Evolutionary conservation across 2,113 vertebrate genomes (phyloP).

Genomic region (Machaerirhynchus nigripectus): DNA sequence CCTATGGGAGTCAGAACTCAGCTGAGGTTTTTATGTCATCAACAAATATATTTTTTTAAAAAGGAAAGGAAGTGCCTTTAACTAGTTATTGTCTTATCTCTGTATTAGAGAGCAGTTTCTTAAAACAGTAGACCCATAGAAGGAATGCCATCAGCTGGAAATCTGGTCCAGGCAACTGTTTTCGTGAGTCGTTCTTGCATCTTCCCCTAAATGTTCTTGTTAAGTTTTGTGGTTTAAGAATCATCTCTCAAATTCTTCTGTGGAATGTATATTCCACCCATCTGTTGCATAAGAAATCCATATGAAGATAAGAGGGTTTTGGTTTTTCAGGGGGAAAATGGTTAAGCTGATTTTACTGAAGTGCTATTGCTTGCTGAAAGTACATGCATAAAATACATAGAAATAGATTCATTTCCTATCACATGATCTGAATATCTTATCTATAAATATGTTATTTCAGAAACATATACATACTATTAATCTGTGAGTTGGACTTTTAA

Average conservation of each 20-base stretch:
- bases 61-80: background rate
- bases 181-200: background rate
- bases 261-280: background rate
- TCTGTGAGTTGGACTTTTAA: background rate
- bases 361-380: background rate
- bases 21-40: background rate
- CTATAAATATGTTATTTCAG: background rate
- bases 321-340: background rate
- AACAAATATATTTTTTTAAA: background rate
- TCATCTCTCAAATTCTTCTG: background rate
- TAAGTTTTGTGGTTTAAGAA: slow-evolving; percentile 1
- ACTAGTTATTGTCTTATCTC: background rate
- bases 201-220: background rate
- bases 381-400: background rate
- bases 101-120: background rate
- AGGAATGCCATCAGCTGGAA: background rate
- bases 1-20: background rate
- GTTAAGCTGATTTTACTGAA: background rate
- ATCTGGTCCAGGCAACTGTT: background rate
- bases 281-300: background rate
- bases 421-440: background rate
- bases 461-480: background rate
- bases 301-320: background rate
- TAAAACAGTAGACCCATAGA: background rate
- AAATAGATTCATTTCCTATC: background rate